A percentile compares a stretch with the other conserved stretches of the same genome.
Conservation (phyloP, 2,888 invertebrate genomes). For the Seira ritae region DNA sequence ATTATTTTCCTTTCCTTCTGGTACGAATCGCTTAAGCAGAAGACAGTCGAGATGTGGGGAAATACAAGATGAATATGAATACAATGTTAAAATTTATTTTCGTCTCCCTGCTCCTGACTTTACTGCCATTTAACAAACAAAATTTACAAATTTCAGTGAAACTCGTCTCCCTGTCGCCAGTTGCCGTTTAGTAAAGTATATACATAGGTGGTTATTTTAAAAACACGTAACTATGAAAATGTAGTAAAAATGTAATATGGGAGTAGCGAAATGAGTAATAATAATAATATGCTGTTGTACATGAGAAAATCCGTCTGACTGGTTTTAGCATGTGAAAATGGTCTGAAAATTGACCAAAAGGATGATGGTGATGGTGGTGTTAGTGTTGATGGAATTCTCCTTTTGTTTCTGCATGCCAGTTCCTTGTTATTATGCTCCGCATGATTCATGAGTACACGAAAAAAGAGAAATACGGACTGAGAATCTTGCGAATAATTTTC, state of each 20-base stretch:
- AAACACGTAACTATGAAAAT: slow-evolving; percentile 11
- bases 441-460: slow-evolving; percentile 8
- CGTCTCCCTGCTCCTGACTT: slow-evolving; percentile 8
- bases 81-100: slow-evolving; percentile 28
- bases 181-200: slow-evolving; percentile 51
- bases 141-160: slow-evolving; percentile 7
- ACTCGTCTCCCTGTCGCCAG: slow-evolving; percentile 61
- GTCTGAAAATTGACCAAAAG: slow-evolving; percentile 36
- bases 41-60: background rate
- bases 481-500: background rate
- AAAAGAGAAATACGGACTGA: slow-evolving; percentile 3
- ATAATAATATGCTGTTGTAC: slow-evolving; percentile 50
- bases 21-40: background rate
- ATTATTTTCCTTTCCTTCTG: background rate
- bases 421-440: background rate
- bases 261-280: slow-evolving; percentile 20
- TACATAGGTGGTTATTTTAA: slow-evolving; percentile 27
- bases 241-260: slow-evolving; percentile 12
- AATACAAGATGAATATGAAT: background rate
- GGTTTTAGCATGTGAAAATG: slow-evolving; percentile 64
- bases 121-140: slow-evolving; percentile 22
- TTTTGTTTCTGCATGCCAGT: slow-evolving; percentile 1
- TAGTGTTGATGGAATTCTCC: slow-evolving; percentile 8
- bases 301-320: slow-evolving; percentile 56
- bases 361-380: background rate